phyloP scores from a whole-genome alignment of 1,140 invertebrate genomes.

The Drosophila mayri region DNA sequence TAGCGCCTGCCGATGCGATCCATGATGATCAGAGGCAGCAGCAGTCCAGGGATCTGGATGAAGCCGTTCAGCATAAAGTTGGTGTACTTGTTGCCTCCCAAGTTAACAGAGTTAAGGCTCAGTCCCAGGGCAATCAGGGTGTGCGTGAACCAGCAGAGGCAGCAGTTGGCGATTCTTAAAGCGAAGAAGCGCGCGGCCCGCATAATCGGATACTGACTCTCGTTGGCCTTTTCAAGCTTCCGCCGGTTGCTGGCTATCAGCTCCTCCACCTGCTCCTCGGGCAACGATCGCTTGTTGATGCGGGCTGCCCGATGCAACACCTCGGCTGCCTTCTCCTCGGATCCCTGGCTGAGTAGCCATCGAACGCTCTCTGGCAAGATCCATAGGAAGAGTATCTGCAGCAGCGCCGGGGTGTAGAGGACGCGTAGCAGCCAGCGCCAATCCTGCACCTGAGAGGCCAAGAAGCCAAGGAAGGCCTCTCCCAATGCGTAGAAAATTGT shows the following conservation, averaged over 20 bases:
- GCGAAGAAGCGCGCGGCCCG: slow-evolving; percentile 60
- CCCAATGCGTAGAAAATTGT: slow-evolving; percentile 90
- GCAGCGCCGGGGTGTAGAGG: slow-evolving; percentile 89
- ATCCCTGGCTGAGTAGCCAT: slow-evolving; percentile 90
- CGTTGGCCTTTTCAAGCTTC: slow-evolving; percentile 65
- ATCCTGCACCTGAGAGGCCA: slow-evolving; percentile 89
- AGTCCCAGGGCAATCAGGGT: slow-evolving; percentile 92
- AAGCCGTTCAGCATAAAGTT: slow-evolving; percentile 90
- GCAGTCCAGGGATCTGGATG: slow-evolving; percentile 91
- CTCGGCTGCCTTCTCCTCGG: slow-evolving; percentile 87
- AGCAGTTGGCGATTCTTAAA: slow-evolving; percentile 87
- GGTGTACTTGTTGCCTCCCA: slow-evolving; percentile 90
- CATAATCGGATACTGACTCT: slow-evolving; percentile 74
- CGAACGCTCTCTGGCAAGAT: slow-evolving; percentile 88
- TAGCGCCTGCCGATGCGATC: slow-evolving; percentile 88
- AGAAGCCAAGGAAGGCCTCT: slow-evolving; percentile 88
- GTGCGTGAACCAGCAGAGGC: slow-evolving; percentile 89
- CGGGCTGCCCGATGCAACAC: slow-evolving; percentile 88
- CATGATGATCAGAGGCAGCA: slow-evolving; percentile 88
- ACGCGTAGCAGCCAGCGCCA: slow-evolving; percentile 90
- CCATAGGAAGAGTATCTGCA: slow-evolving; percentile 88
- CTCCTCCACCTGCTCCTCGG: slow-evolving; percentile 86
- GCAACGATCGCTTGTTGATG: slow-evolving; percentile 88
- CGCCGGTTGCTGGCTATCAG: slow-evolving; percentile 57
- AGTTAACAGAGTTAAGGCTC: slow-evolving; percentile 91